These are phyloP conservation scores for Didymodactylos carnosus DNA, from an alignment of 2,888 invertebrate species.

Conservation along the genomic window DNA sequence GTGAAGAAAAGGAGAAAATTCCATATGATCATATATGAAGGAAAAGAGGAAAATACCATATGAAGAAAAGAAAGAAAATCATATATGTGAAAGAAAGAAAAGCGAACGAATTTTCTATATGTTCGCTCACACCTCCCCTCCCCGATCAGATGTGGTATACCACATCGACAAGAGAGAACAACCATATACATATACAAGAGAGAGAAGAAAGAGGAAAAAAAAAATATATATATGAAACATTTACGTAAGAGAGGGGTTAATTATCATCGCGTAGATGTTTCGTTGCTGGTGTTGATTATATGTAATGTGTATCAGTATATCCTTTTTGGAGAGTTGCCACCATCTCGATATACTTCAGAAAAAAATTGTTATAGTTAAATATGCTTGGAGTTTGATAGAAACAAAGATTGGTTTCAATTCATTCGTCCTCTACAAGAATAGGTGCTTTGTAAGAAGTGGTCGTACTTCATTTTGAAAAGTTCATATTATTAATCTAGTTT, in stretches of 20 bases:
- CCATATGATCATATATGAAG: too few relatives aligned
- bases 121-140: background rate
- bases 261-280: background rate
- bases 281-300: background rate
- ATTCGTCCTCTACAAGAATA: too few relatives aligned
- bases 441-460: too few relatives aligned
- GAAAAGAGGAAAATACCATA: too few relatives aligned
- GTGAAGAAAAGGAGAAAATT: too few relatives aligned
- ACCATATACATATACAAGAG: too few relatives aligned
- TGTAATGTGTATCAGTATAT: background rate
- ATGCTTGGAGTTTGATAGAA: background rate
- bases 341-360: background rate
- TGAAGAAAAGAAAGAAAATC: too few relatives aligned
- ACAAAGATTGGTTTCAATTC: too few relatives aligned
- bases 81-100: background rate
- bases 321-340: background rate
- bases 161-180: background rate
- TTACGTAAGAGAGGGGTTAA: background rate
- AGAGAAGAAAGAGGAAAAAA: background rate
- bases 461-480: too few relatives aligned
- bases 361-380: background rate
- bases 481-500: too few relatives aligned
- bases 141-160: background rate
- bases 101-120: background rate
- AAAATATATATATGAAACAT: background rate